Evolutionary conservation across 1,140 invertebrate genomes (phyloP).

Genomic region (Zeugodacus cucurbitae): DNA sequence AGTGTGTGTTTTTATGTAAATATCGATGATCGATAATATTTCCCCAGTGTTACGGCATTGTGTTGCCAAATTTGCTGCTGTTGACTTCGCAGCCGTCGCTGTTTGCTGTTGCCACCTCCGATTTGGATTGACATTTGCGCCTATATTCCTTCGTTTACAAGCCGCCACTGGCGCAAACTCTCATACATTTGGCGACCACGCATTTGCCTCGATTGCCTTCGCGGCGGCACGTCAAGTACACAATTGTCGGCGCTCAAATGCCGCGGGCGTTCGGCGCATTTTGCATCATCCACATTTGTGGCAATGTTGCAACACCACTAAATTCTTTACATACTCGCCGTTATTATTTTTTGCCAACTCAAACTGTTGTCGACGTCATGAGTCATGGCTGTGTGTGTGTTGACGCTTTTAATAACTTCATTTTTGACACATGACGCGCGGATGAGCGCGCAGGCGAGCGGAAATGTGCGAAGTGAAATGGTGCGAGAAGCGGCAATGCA

Average conservation of each 20-base stretch:
- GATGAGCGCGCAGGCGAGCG: not conserved
- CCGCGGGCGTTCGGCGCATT: not conserved
- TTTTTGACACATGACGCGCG: slow-evolving; percentile 22
- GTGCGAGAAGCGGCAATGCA: not conserved
- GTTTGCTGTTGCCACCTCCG: not conserved
- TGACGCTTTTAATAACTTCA: slow-evolving; percentile 18
- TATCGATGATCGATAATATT: too few relatives aligned
- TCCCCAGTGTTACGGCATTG: too few relatives aligned
- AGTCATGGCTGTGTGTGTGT: not conserved
- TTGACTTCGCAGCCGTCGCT: not conserved
- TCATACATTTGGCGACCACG: not conserved
- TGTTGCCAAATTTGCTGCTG: not conserved
- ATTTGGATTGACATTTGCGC: not conserved
- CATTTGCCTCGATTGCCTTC: not conserved
- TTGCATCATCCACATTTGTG: slow-evolving; percentile 7
- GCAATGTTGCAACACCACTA: not conserved
- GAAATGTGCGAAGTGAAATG: not conserved
- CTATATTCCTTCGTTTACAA: not conserved
- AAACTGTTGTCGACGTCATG: not conserved
- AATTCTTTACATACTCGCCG: slow-evolving; percentile 10
- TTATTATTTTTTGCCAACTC: not conserved
- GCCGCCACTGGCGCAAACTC: not conserved
- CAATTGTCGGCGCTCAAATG: not conserved
- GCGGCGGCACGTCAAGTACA: not conserved
- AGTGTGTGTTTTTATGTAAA: too few relatives aligned